Base-by-base conservation (phyloP, 2,113 vertebrate genomes). In the Plotosus lineatus region DNA sequence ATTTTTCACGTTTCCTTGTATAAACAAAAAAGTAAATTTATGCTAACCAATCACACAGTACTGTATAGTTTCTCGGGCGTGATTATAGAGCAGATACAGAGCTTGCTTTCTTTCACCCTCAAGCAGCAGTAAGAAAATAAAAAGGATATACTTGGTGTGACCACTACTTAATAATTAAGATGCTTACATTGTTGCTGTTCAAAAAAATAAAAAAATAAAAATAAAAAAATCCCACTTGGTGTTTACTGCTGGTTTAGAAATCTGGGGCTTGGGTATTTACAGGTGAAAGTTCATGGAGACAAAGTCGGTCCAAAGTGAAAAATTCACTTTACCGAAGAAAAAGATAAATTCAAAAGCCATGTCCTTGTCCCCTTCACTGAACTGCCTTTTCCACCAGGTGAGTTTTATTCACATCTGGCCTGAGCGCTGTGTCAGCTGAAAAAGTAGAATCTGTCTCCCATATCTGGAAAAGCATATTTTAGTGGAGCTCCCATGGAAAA, bases 291-390 rank as follows among this genome's bases (percentile, higher is more conserved):
- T 44, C 38, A 66, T 11, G 1, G 23, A 68, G 38, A 68, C 6
- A 42, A 68, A 68, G 38, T 68, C 21, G n/a, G 23, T 2, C 2
- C 14, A 42, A 42, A 42, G 65, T 40, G 65, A 42, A n/a, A 68
- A n/a, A 68, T 68, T 68, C 65, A 6, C 38, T 42, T 68, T 44
- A 44, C 11, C 42, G 65, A 44, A 19, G 23, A 53, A 23, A 68
- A 68, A 42, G 1, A 6, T 5, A 26, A 14, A 36, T 68, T 68
- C 23, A 26, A 21, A 42, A 42, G 4, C 63, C 63, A n/a, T 66
- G 63, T 66, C 63, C 38, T 66, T 66, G 38, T 42, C 63, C 38
- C 40, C 65, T 68, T 68, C 65, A 44, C 10, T 26, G 21, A 68
- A 68, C 15, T 26, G 23, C 2, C 38, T 44, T 44, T 44, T 68